A percentile compares a stretch with the other conserved stretches of the same genome.
These are phyloP conservation scores for Berghia stephanieae DNA, from an alignment of 1,140 invertebrate species.

Conservation along the genomic window DNA sequence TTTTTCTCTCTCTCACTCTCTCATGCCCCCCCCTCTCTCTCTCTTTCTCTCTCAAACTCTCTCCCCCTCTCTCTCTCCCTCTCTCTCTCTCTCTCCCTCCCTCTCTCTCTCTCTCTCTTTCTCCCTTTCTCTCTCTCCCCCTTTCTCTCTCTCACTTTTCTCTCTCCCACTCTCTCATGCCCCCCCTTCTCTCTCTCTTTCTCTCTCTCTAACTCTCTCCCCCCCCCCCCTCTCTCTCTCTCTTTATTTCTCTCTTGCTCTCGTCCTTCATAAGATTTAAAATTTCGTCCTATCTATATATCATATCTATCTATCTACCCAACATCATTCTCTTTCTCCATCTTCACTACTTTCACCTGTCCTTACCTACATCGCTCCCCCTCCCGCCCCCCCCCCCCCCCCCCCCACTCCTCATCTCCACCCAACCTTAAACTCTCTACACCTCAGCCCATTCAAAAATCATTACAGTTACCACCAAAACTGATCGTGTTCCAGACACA, in stretches of 20 bases:
- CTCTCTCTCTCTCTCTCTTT: not conserved
- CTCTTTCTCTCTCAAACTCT: too few relatives aligned
- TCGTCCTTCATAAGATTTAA: not conserved
- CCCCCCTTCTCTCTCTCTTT: constrained; percentile 1
- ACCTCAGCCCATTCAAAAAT: too few relatives aligned
- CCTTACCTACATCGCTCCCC: not conserved
- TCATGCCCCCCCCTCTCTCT: too few relatives aligned
- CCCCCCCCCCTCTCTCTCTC: not conserved
- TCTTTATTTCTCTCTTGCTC: not conserved
- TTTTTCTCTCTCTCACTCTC: too few relatives aligned
- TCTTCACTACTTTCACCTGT: not conserved
- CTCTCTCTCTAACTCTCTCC: not conserved
- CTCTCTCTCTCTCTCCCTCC: too few relatives aligned
- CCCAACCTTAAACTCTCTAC: too few relatives aligned
- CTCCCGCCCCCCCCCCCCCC: not conserved
- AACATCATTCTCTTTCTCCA: not conserved
- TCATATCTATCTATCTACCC: not conserved
- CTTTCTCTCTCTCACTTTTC: not conserved
- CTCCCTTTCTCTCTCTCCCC: not conserved
- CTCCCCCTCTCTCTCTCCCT: not conserved
- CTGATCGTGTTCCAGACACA: too few relatives aligned
- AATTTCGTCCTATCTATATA: not conserved
- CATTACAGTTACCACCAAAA: too few relatives aligned
- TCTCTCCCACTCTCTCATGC: too few relatives aligned
- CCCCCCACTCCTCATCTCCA: too few relatives aligned